A percentile compares a stretch with the other conserved stretches of the same genome.
These are phyloP conservation scores for Mamestra configurata DNA, from an alignment of 1,140 invertebrate species.

Conservation along the genomic window DNA sequence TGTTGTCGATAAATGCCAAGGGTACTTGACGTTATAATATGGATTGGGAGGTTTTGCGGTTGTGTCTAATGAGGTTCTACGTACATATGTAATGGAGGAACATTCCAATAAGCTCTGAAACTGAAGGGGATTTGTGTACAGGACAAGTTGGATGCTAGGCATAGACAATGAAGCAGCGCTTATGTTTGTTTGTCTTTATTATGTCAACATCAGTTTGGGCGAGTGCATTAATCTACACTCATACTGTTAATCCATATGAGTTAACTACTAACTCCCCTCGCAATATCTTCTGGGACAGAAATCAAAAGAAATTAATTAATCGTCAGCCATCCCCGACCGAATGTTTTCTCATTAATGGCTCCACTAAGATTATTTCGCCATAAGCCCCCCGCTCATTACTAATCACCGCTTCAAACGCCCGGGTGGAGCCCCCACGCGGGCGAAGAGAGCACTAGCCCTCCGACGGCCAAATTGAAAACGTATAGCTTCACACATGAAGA, in stretches of 20 bases:
- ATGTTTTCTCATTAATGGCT: constrained; percentile 84
- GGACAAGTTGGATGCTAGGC: too few species aligned
- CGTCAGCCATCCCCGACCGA: constrained; percentile 68
- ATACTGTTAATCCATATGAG: constrained; percentile 28
- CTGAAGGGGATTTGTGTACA: too few species aligned
- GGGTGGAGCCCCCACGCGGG: constrained; percentile 67
- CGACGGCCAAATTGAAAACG: constrained; percentile 77
- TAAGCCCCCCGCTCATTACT: constrained; percentile 80
- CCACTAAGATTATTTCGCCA: constrained; percentile 83
- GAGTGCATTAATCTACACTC: neutral
- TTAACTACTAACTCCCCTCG: constrained; percentile 31
- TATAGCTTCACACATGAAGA: constrained; percentile 75
- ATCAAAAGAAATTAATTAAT: constrained; percentile 77
- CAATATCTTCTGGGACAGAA: constrained; percentile 56
- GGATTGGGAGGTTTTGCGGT: neutral
- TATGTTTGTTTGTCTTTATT: neutral
- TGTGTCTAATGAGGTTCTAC: too few species aligned
- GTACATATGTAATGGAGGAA: too few species aligned
- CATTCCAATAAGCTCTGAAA: too few species aligned
- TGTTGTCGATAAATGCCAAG: constrained; percentile 1
- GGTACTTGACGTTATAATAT: constrained; percentile 9
- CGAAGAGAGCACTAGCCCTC: constrained; percentile 68
- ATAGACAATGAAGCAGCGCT: too few species aligned
- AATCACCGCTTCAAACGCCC: constrained; percentile 82
- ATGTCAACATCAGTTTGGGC: neutral